A percentile compares a stretch with the other conserved stretches of the same genome.
Evolutionary conservation across 2,113 vertebrate genomes (phyloP).

Genomic region (Prionailurus viverrinus): DNA sequence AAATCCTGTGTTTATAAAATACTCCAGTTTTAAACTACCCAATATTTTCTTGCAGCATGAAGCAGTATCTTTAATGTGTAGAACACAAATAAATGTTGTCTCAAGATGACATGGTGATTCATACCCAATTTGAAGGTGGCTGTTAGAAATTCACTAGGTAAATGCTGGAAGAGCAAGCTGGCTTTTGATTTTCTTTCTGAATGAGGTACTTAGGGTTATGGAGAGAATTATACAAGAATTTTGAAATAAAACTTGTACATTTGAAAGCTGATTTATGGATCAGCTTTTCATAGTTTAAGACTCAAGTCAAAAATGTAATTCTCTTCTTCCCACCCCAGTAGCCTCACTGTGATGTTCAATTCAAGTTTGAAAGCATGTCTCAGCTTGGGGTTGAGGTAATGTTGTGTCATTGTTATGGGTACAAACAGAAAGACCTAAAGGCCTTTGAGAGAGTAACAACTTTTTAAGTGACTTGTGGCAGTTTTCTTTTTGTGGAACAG

Average conservation of each 20-base stretch:
- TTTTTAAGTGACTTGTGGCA: background rate
- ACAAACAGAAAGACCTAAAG: background rate
- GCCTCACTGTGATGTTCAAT: background rate
- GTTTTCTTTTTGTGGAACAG: background rate
- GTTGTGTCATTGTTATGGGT: background rate
- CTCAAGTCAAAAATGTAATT: background rate
- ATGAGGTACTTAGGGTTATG: background rate
- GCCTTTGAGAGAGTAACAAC: background rate
- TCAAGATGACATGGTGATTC: background rate
- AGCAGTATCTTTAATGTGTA: background rate
- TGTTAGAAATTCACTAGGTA: background rate
- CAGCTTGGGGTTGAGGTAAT: background rate
- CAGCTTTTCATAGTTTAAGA: constrained; percentile 7
- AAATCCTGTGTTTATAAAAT: background rate
- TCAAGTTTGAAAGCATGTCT: background rate
- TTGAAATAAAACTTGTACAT: constrained; percentile 26
- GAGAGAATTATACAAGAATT: background rate
- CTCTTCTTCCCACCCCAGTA: background rate
- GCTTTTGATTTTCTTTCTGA: background rate
- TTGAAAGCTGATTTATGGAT: constrained; percentile 19
- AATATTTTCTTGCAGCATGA: background rate
- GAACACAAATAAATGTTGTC: background rate
- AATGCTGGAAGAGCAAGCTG: background rate
- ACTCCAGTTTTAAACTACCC: background rate
- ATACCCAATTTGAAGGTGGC: background rate